Base-by-base conservation (phyloP, 2,888 invertebrate species). In the Leptarthrus brevirostris region DNA sequence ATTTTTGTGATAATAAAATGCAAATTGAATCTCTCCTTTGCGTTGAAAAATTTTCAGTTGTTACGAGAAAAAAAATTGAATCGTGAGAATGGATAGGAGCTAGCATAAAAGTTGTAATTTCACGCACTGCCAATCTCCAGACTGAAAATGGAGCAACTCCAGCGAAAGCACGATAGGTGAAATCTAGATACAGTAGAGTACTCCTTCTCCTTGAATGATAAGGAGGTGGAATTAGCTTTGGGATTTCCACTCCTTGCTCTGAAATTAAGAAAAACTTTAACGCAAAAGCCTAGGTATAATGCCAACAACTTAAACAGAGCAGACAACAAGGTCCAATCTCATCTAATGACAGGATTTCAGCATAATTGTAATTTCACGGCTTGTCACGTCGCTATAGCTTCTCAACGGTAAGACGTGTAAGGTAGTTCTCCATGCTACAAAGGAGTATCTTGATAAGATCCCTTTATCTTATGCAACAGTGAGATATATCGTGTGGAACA, bases 61-160 rank as follows among this genome's bases (percentile, higher is more conserved):
- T 30, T 4, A 30, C 5, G 30, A 6, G 30, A 30, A 30, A 30
- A 30, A 6, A 30, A 4, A 30, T 30, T 30, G 30, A 1, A 30
- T 8, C n/a, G n/a, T n/a, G n/a, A n/a, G n/a, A n/a, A n/a, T n/a
- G n/a, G n/a, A 8, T 30, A 30, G 30, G 1, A 40, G 20, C 18
- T 36, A 64, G 73, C 72, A 72, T 74, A 64, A 74, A 75, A 75
- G 69, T 69, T 36, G 75, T 64, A 75, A 75, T 75, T 75, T 75
- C 73, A 75, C 73, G 75, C 73, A 34, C 49, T 36, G 75, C 18
- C 58, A 70, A 73, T 24, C 56, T 22, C 26, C 53, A 20, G 44
- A 53, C 47, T 56, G 26, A 22, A 26, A 70, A 44, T 18, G 24
- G 26, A 40, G 49, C 14, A 8, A 58, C 16, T 34, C 16, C 18